phyloP scores from a whole-genome alignment of 2,888 invertebrate genomes.

The Ormyrus thymus region DNA sequence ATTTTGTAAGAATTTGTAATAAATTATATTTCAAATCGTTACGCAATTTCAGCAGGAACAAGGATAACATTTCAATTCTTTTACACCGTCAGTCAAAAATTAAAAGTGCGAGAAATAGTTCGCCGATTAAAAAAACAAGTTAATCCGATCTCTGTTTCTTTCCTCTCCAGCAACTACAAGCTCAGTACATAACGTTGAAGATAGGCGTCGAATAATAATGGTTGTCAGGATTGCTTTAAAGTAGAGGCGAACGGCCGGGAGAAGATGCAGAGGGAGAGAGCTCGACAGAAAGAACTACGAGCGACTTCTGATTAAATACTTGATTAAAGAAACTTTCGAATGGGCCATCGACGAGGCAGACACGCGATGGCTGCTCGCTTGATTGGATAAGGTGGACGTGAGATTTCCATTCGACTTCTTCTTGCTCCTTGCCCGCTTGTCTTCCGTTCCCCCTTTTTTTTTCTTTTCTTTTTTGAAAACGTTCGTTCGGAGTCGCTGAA shows the following conservation, averaged over 20 bases:
- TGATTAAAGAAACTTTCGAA: slow-evolving; percentile 70
- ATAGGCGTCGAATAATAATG: slow-evolving; percentile 13
- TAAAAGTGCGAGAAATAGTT: no score
- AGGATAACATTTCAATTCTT: no score
- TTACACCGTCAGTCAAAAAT: no score
- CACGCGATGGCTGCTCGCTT: slow-evolving; percentile 60
- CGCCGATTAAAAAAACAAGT: no score
- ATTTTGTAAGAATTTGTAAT: no score
- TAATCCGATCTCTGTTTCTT: no score
- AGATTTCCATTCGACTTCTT: slow-evolving; percentile 45
- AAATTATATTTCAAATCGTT: no score
- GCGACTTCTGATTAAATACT: slow-evolving; percentile 66
- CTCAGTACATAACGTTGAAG: background rate
- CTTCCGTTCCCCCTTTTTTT: slow-evolving; percentile 6
- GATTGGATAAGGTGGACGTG: slow-evolving; percentile 65
- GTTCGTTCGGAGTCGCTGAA: slow-evolving; percentile 29
- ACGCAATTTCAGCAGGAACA: no score
- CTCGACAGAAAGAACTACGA: slow-evolving; percentile 38
- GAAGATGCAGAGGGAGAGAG: slow-evolving; percentile 20
- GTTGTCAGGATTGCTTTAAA: background rate
- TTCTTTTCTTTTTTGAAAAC: slow-evolving; percentile 42
- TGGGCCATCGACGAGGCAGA: slow-evolving; percentile 60
- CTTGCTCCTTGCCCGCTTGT: background rate
- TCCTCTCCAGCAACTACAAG: no score
- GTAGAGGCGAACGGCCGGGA: background rate